Conservation (phyloP, 2,888 invertebrate species). For the Hemicrepidius hirtus region DNA sequence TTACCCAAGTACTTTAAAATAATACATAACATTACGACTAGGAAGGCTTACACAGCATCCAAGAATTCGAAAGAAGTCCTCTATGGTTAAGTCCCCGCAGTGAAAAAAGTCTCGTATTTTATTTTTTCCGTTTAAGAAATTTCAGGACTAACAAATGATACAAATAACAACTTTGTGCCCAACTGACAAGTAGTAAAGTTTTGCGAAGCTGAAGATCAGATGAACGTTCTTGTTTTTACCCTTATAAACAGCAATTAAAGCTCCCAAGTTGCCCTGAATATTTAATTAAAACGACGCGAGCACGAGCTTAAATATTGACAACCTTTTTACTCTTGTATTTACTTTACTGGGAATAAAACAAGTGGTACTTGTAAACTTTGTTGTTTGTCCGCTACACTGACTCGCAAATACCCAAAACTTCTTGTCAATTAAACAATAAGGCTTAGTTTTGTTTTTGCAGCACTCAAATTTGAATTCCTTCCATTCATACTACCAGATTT, state of each 20-base stretch:
- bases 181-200: constrained; percentile 28
- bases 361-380: constrained; percentile 37
- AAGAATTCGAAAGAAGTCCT: no score
- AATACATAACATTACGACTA: not conserved
- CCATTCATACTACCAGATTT: no score
- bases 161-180: constrained; percentile 10
- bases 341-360: constrained; percentile 33
- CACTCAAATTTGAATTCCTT: not conserved
- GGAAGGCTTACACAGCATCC: not conserved
- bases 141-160: constrained; percentile 1
- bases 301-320: constrained; percentile 45
- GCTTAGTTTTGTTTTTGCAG: not conserved
- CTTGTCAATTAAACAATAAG: constrained; percentile 14
- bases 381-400: constrained; percentile 32
- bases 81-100: not conserved
- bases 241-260: constrained; percentile 46
- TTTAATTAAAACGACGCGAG: constrained; percentile 44
- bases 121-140: not conserved
- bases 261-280: constrained; percentile 41
- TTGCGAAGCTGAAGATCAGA: constrained; percentile 27
- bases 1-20: constrained; percentile 15
- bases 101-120: not conserved
- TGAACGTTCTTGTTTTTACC: constrained; percentile 36
- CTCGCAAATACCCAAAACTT: constrained; percentile 19
- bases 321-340: constrained; percentile 42